These are phyloP conservation scores for Protobothrops flavoviridis DNA, from an alignment of 2,113 vertebrate species.

Conservation along the genomic window DNA sequence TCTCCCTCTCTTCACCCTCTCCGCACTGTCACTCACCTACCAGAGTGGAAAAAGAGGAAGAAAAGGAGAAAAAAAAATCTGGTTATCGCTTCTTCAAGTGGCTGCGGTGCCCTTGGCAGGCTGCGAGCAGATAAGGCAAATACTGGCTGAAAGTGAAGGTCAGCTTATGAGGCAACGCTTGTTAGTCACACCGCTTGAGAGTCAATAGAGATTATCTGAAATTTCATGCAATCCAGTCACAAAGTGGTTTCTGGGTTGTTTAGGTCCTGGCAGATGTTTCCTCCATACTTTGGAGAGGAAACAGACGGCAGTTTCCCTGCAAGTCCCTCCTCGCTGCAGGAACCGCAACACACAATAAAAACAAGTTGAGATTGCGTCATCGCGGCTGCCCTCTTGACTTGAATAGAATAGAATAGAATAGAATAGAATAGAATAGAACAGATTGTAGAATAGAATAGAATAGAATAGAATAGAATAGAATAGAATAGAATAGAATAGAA, in stretches of 20 bases:
- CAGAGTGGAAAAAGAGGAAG: neutral
- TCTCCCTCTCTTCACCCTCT: neutral
- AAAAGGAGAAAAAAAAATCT: rapidly evolving
- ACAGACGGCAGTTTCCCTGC: neutral
- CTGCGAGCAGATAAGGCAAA: neutral
- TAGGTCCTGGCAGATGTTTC: neutral
- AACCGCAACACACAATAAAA: neutral
- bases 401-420: too few species aligned
- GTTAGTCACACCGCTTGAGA: neutral
- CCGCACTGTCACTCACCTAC: neutral
- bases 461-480: too few species aligned
- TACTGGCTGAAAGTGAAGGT: neutral
- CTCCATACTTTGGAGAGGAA: neutral
- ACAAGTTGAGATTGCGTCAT: neutral
- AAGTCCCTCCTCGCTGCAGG: neutral
- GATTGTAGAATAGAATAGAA: too few species aligned
- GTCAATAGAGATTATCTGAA: neutral
- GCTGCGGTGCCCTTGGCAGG: neutral
- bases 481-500: too few species aligned
- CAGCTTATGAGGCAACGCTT: neutral
- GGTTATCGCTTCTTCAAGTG: neutral
- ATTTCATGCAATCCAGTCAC: neutral
- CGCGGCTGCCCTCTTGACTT: neutral
- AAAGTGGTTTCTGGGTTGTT: neutral
- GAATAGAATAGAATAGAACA: too few species aligned